Conservation (phyloP, 2,888 invertebrate species). For the Acronicta leporina region DNA sequence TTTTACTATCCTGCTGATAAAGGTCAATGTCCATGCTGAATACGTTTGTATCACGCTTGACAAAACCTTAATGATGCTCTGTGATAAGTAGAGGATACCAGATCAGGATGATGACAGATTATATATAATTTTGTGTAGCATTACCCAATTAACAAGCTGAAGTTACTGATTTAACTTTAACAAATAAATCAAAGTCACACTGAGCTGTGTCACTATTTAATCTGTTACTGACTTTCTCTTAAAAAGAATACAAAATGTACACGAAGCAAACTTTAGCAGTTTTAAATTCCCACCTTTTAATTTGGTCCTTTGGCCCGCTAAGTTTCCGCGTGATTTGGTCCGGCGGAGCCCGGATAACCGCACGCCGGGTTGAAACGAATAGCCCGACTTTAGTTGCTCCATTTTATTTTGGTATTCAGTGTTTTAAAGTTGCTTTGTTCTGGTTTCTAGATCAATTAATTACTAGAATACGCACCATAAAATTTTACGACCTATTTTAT, state of each 20-base stretch:
- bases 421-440: conserved; percentile 37
- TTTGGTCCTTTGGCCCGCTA: conserved; percentile 41
- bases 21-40: no score
- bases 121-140: no score
- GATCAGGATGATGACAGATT: no score
- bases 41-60: no score
- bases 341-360: conserved; percentile 44
- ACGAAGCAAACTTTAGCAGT: conserved; percentile 5
- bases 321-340: conserved; percentile 55
- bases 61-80: no score
- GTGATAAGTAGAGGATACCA: no score
- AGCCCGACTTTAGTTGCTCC: conserved; percentile 37
- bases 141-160: not conserved
- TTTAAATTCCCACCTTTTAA: conserved; percentile 48
- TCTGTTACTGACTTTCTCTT: not conserved
- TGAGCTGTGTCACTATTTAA: no score
- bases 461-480: conserved; percentile 45
- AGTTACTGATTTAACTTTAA: not conserved
- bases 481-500: conserved; percentile 40
- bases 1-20: no score
- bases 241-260: not conserved
- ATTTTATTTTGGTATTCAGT: conserved; percentile 49
- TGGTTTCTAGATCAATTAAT: conserved; percentile 46
- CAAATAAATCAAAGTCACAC: not conserved
- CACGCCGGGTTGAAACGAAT: conserved; percentile 53